A percentile compares a stretch with the other conserved stretches of the same genome.
Evolutionary conservation across 2,113 vertebrate species (phyloP).

Genomic region (Furnarius figulus): DNA sequence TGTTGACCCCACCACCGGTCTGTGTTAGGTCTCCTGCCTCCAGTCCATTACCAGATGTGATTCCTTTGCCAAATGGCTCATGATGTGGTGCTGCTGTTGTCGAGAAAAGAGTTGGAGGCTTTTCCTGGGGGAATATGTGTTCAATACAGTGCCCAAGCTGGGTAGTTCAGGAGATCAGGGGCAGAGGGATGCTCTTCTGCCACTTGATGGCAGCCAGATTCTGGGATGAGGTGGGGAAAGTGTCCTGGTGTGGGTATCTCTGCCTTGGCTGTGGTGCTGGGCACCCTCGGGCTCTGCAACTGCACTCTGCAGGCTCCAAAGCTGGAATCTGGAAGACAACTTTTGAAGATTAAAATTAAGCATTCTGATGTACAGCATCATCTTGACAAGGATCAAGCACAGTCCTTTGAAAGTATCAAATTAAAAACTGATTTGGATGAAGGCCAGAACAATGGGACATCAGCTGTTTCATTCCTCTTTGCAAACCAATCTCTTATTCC

Average conservation of each 20-base stretch:
- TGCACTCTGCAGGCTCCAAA: background rate
- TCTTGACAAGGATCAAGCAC: background rate
- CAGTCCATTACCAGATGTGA: fast-evolving
- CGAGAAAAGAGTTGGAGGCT: background rate
- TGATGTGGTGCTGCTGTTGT: background rate
- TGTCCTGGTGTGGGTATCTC: background rate
- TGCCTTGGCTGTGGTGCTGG: fast-evolving
- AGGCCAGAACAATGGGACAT: background rate
- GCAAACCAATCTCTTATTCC: background rate
- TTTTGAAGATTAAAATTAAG: background rate
- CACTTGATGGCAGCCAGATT: background rate
- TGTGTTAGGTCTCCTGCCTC: background rate
- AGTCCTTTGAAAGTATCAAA: background rate
- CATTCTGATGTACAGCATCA: background rate
- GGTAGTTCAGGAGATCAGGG: background rate
- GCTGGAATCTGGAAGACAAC: background rate
- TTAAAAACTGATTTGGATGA: background rate
- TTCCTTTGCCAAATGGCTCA: background rate
- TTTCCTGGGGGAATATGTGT: background rate
- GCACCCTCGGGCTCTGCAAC: background rate
- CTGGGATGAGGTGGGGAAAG: background rate
- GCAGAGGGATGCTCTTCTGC: background rate
- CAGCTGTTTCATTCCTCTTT: background rate
- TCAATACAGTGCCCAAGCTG: fast-evolving
- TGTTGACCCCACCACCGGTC: background rate